These are phyloP conservation scores for Melitaea athalia DNA, from an alignment of 2,888 invertebrate species.

Conservation along the genomic window DNA sequence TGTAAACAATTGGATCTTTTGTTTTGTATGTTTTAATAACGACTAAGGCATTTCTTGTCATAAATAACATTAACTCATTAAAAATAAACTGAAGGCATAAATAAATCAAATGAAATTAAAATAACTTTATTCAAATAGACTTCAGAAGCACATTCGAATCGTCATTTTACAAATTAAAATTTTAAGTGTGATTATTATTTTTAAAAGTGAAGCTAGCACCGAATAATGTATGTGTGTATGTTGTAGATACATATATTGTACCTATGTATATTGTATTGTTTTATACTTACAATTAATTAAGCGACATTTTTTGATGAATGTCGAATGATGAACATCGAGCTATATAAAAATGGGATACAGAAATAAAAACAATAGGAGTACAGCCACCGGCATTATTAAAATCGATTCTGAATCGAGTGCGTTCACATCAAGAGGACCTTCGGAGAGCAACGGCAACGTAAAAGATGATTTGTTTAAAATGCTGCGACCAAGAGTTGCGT, in stretches of 20 bases:
- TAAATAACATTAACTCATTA: neutral
- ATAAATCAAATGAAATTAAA: neutral
- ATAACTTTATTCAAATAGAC: no score
- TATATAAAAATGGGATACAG: conserved; percentile 19
- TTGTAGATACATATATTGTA: no score
- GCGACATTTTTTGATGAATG: no score
- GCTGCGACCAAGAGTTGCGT: conserved; percentile 67
- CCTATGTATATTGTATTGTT: no score
- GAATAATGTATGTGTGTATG: no score
- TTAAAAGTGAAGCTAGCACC: no score
- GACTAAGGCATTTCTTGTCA: neutral
- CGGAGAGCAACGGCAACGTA: conserved; percentile 52
- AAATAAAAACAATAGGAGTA: conserved; percentile 34
- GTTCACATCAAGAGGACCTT: conserved; percentile 48
- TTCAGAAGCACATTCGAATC: no score
- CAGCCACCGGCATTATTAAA: conserved; percentile 56
- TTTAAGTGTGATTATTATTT: no score
- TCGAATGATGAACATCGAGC: no score
- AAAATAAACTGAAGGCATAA: neutral
- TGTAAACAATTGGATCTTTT: neutral
- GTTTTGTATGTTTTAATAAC: neutral
- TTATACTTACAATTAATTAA: no score
- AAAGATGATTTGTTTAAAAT: conserved; percentile 82
- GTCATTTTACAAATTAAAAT: no score
- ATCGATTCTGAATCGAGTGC: conserved; percentile 57